Conservation (phyloP, 2,888 invertebrate species). For the Cerastis leucographa region DNA sequence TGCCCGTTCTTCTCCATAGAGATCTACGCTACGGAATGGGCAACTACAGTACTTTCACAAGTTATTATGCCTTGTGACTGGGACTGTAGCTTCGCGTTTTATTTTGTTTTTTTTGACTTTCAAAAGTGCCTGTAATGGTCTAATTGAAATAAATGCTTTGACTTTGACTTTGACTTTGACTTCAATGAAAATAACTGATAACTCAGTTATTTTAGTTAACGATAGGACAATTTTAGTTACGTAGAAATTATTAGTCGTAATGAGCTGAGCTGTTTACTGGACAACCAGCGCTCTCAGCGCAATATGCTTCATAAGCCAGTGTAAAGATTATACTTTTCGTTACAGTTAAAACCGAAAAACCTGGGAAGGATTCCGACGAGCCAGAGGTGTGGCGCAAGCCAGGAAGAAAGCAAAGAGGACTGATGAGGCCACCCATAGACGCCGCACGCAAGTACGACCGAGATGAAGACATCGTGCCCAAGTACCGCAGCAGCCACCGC, state of each 20-base stretch:
- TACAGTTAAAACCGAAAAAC: slow-evolving; percentile 73
- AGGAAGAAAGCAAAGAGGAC: slow-evolving; percentile 68
- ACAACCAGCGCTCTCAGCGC: background rate
- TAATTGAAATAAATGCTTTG: too few relatives aligned
- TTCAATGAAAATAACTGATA: background rate
- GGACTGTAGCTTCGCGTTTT: too few relatives aligned
- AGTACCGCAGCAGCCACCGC: slow-evolving; percentile 62
- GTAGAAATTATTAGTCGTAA: background rate
- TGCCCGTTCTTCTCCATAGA: too few relatives aligned
- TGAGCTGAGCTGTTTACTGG: background rate
- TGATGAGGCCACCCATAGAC: slow-evolving; percentile 49
- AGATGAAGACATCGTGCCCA: slow-evolving; percentile 65
- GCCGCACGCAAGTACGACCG: slow-evolving; percentile 59
- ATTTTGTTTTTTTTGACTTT: too few relatives aligned
- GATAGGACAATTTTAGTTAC: background rate
- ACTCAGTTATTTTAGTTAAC: background rate
- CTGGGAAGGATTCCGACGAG: slow-evolving; percentile 66
- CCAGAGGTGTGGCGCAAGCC: slow-evolving; percentile 71
- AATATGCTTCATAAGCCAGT: background rate
- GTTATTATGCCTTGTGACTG: too few relatives aligned
- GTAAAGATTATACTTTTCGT: slow-evolving; percentile 24
- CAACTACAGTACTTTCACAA: too few relatives aligned
- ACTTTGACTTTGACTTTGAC: too few relatives aligned
- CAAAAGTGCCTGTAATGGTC: too few relatives aligned
- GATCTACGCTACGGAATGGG: too few relatives aligned